phyloP scores from a whole-genome alignment of 1,140 invertebrate genomes.

The Latrodectus geometricus region DNA sequence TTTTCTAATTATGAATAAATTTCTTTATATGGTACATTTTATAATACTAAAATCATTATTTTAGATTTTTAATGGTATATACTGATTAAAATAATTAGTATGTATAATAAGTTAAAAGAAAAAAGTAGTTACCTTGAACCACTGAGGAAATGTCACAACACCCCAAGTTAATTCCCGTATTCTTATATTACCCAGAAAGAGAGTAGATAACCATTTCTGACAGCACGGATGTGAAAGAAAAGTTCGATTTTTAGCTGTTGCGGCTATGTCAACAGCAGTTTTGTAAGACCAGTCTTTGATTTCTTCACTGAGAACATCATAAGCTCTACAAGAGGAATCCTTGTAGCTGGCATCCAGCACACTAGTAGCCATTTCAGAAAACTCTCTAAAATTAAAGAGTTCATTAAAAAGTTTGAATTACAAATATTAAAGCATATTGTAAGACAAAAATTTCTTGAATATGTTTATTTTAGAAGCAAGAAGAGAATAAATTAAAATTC shows the following conservation, averaged over 20 bases:
- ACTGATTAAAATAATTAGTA: too few relatives aligned
- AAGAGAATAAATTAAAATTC: not conserved
- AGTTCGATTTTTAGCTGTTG: constrained; percentile 61
- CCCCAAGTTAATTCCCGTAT: constrained; percentile 68
- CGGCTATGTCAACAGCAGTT: constrained; percentile 65
- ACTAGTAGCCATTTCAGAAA: constrained; percentile 69
- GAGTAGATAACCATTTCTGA: constrained; percentile 69
- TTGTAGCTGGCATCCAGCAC: constrained; percentile 68
- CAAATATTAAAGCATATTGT: not conserved
- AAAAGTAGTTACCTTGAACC: constrained; percentile 67
- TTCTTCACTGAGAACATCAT: constrained; percentile 67
- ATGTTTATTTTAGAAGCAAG: not conserved
- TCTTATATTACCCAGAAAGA: constrained; percentile 68
- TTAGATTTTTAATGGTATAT: too few relatives aligned
- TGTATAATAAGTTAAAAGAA: too few relatives aligned
- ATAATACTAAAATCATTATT: too few relatives aligned
- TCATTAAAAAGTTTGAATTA: not conserved
- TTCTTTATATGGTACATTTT: too few relatives aligned
- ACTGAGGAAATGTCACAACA: constrained; percentile 66
- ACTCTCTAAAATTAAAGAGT: constrained; percentile 66
- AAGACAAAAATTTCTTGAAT: not conserved
- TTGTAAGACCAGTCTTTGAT: constrained; percentile 69
- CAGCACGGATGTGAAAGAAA: constrained; percentile 71
- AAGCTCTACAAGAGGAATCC: constrained; percentile 67
- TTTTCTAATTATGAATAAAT: too few relatives aligned